Evolutionary conservation across 1,140 invertebrate species (phyloP).

Genomic region (Calosoma granatense): DNA sequence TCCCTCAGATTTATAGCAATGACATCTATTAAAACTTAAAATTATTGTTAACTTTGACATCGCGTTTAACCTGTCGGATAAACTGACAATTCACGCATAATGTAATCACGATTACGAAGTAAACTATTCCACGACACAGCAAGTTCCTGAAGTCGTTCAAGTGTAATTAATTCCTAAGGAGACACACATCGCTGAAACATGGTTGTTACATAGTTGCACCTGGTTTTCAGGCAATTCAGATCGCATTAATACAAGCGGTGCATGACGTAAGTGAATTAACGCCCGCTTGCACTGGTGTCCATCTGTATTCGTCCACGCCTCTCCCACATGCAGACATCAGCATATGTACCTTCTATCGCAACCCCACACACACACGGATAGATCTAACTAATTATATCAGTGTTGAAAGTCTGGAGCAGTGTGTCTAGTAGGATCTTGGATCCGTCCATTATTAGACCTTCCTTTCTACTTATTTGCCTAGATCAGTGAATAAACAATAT

Average conservation of each 20-base stretch:
- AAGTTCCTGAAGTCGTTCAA: neutral
- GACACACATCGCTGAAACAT: neutral
- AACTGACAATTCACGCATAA: neutral
- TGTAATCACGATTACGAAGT: neutral
- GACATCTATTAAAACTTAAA: neutral
- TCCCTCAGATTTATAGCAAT: neutral
- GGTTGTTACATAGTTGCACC: slow-evolving; percentile 5
- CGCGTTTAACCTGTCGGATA: no score
- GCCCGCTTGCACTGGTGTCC: neutral
- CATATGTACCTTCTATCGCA: no score
- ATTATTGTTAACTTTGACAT: neutral
- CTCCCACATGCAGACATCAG: no score
- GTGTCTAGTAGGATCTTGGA: no score
- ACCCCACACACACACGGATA: no score
- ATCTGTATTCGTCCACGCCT: no score
- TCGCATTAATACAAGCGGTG: slow-evolving; percentile 3
- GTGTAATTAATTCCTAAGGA: neutral
- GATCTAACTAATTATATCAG: no score
- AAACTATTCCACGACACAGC: neutral
- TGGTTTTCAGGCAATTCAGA: neutral
- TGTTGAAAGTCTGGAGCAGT: no score
- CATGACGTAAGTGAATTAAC: slow-evolving; percentile 1
- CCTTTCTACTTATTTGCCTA: no score
- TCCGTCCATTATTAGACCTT: no score
- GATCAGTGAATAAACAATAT: no score